phyloP scores from a whole-genome alignment of 2,113 vertebrate species.

The Neodon shergylaensis region DNA sequence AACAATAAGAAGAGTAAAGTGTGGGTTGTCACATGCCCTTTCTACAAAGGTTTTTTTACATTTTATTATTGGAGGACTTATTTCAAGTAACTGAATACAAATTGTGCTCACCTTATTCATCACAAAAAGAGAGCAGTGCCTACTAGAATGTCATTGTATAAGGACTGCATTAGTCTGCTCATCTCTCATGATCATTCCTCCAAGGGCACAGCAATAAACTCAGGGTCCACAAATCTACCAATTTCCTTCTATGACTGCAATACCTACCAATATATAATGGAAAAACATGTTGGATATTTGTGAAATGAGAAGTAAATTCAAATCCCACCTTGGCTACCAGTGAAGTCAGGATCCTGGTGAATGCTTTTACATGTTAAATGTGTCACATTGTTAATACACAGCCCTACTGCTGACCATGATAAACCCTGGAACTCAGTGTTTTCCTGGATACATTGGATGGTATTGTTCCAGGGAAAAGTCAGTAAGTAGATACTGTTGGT shows the following conservation, averaged over 20 bases:
- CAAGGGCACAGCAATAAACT: background rate
- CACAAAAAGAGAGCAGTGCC: background rate
- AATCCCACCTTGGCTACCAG: background rate
- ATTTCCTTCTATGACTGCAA: background rate
- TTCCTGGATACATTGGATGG: background rate
- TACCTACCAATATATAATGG: background rate
- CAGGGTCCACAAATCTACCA: background rate
- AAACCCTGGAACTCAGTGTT: background rate
- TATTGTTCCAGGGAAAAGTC: background rate
- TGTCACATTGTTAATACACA: background rate
- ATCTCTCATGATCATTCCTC: background rate
- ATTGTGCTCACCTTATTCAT: conserved; percentile 24
- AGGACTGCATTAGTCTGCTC: background rate
- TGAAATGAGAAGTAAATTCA: background rate
- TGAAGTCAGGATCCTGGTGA: background rate
- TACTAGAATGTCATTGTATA: background rate
- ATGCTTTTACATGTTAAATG: conserved; percentile 1
- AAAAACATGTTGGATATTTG: background rate
- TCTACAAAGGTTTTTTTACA: background rate
- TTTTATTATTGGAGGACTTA: background rate
- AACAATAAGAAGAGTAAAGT: background rate
- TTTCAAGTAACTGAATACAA: conserved; percentile 34
- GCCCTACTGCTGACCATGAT: background rate
- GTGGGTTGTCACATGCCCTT: background rate
- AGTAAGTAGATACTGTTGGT: background rate